Evolutionary conservation across 2,797 vertebrate genomes (phyloP), one percentile per base, ranked within the genome.

Genomic region (Holocentrus rufus): DNA sequence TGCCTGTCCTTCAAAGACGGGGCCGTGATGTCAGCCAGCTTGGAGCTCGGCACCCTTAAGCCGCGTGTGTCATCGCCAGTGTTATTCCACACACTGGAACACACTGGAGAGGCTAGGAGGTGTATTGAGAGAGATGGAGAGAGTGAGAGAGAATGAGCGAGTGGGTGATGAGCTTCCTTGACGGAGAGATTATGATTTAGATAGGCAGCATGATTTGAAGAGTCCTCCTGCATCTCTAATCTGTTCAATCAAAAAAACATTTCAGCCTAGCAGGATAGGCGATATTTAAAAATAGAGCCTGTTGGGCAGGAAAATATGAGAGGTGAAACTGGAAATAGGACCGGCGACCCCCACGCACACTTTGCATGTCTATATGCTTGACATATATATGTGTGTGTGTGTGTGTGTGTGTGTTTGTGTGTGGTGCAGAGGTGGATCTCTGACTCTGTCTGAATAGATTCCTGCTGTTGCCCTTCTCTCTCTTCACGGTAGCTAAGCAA

Each of bases 401-500:
- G 23, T 58, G 50, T 49, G 57, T 54, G 56, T 77, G 66, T 65
- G 60, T 78, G 62, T 46, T 42, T 76, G 18, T 50, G 47, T 46
- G 61, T 47, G 58, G 22, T 71, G 62, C 9, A 4, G 31, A 31
- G 71, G 55, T 39, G 47, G 30, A 44, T 73, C 57, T 77, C 56
- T 47, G 70, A 79, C 58, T 68, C 60, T 7, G 10, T 59, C 54
- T 58, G 50, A 23, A 20, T 69, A 57, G 70, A 68, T 81, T 75
- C 82, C 79, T 23, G 69, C 87, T 88, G 83, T 62, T 79, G 82
- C 71, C 81, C 83, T 87, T 80, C 80, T 76, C 72, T 77, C 54
- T 76, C 76, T 60, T 69, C 74, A 7, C 23, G 15, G 90, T 92
- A 87, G 78, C 90, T 77, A 82, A 87, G 90, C 90, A 90, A 92